Conservation (phyloP, 2,797 vertebrate genomes). For the Gymnothorax reevesii region DNA sequence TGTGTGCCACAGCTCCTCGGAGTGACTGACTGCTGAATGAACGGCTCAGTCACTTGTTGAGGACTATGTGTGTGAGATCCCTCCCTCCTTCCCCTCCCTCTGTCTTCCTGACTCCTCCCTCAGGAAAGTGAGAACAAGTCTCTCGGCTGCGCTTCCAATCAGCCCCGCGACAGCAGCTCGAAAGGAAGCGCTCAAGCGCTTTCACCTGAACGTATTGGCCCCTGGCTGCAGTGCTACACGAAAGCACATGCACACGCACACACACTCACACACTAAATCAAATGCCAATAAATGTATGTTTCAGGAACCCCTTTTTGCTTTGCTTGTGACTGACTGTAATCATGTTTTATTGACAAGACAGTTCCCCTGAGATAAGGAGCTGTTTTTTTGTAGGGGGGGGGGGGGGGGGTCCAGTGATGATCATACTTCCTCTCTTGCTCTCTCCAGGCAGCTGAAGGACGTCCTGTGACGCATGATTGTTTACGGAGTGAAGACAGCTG, state of each 20-base stretch:
- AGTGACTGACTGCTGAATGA: constrained; percentile 55
- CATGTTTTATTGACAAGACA: constrained; percentile 31
- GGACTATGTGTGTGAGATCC: constrained; percentile 36
- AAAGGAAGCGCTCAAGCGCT: constrained; percentile 17
- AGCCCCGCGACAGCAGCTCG: constrained; percentile 3
- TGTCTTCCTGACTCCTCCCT: neutral
- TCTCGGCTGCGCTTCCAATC: constrained; percentile 3
- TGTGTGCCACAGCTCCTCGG: constrained; percentile 53
- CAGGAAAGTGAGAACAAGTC: neutral
- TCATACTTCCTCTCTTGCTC: constrained; percentile 59
- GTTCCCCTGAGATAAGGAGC: constrained; percentile 31
- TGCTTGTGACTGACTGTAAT: constrained; percentile 12
- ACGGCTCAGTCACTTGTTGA: constrained; percentile 56
- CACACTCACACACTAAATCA: constrained; percentile 25
- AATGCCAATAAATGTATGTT: constrained; percentile 7
- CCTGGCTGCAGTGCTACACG: neutral
- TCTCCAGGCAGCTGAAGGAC: constrained; percentile 76
- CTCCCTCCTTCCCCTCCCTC: constrained; percentile 43
- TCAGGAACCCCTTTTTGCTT: constrained; percentile 2
- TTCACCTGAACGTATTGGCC: constrained; percentile 22
- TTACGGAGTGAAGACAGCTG: constrained; percentile 75
- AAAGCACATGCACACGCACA: constrained; percentile 29
- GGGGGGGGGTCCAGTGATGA: constrained; percentile 34
- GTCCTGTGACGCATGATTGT: constrained; percentile 83
- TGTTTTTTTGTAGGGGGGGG: constrained; percentile 37